phyloP scores from a whole-genome alignment of 2,888 invertebrate genomes.

The Barypeithes pellucidus region DNA sequence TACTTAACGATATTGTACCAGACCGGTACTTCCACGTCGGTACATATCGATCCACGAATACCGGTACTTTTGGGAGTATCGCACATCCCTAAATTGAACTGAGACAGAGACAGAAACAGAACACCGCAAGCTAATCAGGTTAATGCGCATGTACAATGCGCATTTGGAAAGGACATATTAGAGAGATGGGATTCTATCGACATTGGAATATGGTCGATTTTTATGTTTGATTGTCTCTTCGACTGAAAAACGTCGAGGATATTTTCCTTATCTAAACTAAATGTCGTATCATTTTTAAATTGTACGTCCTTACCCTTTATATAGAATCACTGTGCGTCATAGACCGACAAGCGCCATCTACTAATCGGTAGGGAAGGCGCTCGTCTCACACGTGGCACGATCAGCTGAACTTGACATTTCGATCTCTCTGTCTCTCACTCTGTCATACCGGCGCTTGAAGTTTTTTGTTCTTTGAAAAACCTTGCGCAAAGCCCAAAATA shows the following conservation, averaged over 20 bases:
- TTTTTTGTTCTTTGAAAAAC: constrained; percentile 27
- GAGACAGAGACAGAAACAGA: not conserved
- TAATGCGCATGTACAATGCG: not conserved
- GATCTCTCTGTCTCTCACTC: no score
- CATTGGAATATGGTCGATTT: not conserved
- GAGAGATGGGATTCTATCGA: not conserved
- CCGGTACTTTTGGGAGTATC: no score
- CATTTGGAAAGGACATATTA: constrained; percentile 1
- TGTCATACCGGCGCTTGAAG: constrained; percentile 14
- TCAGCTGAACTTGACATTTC: constrained; percentile 37
- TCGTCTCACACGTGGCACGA: constrained; percentile 2
- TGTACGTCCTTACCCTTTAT: not conserved
- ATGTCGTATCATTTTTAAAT: no score
- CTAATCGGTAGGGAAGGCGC: not conserved
- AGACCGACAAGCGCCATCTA: not conserved
- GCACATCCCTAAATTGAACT: no score
- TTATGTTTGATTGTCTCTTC: not conserved
- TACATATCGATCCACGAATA: no score
- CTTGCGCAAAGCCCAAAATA: constrained; percentile 25
- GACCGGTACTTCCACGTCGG: no score
- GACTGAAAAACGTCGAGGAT: no score
- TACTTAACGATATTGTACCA: no score
- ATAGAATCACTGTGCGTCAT: not conserved
- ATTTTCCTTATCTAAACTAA: no score
- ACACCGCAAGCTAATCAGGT: not conserved